Base-by-base conservation (phyloP, 2,113 vertebrate genomes). In the Neodon shergylaensis region DNA sequence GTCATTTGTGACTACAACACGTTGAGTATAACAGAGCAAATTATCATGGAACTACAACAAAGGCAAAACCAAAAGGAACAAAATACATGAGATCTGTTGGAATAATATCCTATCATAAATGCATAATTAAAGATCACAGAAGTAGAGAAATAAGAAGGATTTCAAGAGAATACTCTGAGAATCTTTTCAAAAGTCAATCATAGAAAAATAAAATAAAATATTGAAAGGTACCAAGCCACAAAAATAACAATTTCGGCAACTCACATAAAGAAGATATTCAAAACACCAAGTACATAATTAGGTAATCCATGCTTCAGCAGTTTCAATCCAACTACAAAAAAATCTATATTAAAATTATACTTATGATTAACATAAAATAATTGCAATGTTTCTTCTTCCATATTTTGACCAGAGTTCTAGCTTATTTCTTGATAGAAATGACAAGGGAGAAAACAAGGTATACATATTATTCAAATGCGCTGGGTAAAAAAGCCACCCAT, bases 371-470 rank as follows among this genome's bases (percentile, higher is more conserved):
- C 39, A 65, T 33, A 28, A 84, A 65, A 28, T n/a, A 74, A 84
- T 28, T 74, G 8, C 28, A 47, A 63, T 92, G 58, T 65, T 84
- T 42, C 22, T 61, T 16, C 2, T 22, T 49, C 39, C 76, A 7
- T 42, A 42, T 26, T 63, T 63, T 9, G 24, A 87, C 49, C 39
- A 93, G 44, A 78, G 54, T 78, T 76, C 9, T 88, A 65, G 19
- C 22, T 79, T 31, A 70, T 13, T 94, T 85, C 28, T 52, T 70
- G 26, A 92, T 79, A 90, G 39, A 66, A 92, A 94, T 72, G 42
- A 77, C 16, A 31, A 90, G 83, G 61, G 42, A 90, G 12, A 87
- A 85, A 72, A 94, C 8, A 77, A 86, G 81, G 36, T 28, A 31
- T 11, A 94, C 9, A 31, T 65, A 33, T 78, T 72, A 91, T 28